Evolutionary conservation across 1,140 invertebrate genomes (phyloP).

Genomic region (Nomia melanderi): DNA sequence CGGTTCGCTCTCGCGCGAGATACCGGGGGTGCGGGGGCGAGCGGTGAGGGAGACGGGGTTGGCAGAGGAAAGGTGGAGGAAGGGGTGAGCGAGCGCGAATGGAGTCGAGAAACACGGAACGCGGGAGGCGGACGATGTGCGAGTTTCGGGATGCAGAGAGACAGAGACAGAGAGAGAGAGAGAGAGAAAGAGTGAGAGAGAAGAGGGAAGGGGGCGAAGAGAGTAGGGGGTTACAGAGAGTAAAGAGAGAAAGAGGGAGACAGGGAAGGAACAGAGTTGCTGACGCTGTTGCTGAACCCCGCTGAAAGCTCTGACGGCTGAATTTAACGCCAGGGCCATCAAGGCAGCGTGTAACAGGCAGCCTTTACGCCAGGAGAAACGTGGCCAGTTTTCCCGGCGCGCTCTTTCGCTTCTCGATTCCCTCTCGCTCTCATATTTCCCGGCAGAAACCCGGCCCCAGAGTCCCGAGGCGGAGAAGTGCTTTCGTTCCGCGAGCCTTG

Average conservation of each 20-base stretch:
- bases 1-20: conserved; percentile 45
- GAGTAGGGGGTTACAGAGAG: too few relatives aligned
- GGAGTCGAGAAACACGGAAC: conserved; percentile 21
- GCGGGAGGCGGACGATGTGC: conserved; percentile 9
- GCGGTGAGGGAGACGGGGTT: background rate
- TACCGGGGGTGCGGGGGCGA: background rate
- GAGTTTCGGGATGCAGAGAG: too few relatives aligned
- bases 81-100: conserved; percentile 16
- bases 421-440: conserved; percentile 2
- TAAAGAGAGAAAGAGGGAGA: conserved; percentile 13
- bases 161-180: conserved; percentile 20
- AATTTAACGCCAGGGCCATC: conserved; percentile 72
- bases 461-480: conserved; percentile 3
- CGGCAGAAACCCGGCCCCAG: background rate
- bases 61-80: conserved; percentile 5
- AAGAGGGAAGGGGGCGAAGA: too few relatives aligned
- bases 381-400: conserved; percentile 44
- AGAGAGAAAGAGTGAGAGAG: background rate
- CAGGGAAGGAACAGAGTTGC: conserved; percentile 39
- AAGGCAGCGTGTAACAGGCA: conserved; percentile 44
- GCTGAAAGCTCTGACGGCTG: conserved; percentile 67
- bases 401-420: conserved; percentile 9
- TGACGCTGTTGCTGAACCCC: conserved; percentile 49
- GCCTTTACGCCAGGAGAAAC: conserved; percentile 39
- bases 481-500: conserved; percentile 15